Conservation (phyloP, 2,797 vertebrate species). For the Buphagus erythrorhynchus region DNA sequence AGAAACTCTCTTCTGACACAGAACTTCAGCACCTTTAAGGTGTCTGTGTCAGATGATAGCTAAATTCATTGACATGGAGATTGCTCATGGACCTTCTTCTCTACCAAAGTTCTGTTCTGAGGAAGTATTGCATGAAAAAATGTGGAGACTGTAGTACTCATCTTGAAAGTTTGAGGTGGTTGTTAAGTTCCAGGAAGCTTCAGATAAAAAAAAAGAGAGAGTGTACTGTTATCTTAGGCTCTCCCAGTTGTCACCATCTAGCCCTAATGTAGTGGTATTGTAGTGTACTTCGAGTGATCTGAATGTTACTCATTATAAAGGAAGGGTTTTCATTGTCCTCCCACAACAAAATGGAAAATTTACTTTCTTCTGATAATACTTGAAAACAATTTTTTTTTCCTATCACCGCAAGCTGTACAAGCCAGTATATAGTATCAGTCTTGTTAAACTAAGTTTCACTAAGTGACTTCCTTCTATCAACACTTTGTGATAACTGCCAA, state of each 20-base stretch:
- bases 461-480: background rate
- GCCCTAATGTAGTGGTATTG: background rate
- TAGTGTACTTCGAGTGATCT: background rate
- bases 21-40: background rate
- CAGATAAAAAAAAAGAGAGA: background rate
- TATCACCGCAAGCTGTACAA: background rate
- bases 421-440: background rate
- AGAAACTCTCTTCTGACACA: background rate
- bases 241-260: background rate
- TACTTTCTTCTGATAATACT: background rate
- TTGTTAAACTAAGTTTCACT: background rate
- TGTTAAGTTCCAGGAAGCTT: background rate
- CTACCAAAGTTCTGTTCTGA: background rate
- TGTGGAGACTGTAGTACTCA: background rate
- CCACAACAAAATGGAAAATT: background rate
- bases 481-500: background rate
- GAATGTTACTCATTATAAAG: background rate
- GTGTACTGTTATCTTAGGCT: background rate
- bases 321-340: background rate
- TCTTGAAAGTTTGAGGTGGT: background rate
- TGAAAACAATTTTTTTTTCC: background rate
- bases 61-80: background rate
- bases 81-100: background rate
- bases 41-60: background rate
- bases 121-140: background rate